Evolutionary conservation across 2,113 vertebrate genomes (phyloP), one percentile per base, ranked within the genome.

Genomic region (Thamnaconus septentrionalis): DNA sequence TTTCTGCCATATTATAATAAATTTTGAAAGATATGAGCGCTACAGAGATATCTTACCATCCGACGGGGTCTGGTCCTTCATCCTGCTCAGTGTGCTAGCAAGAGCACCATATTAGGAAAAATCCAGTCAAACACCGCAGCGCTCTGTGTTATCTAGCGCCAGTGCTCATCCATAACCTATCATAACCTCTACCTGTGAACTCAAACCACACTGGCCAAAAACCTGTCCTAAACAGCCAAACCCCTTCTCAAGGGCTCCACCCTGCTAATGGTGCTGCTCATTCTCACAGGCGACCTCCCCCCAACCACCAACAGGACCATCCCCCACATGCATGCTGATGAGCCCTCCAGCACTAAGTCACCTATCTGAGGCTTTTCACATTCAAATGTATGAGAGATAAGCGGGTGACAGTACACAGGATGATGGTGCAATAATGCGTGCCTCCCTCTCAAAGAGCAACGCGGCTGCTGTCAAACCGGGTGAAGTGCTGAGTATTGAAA

Each of bases 291-390:
- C 70, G 39, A 64, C 50, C 9, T 10, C 39, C 43, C 43, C 44
- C 55, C 59, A 52, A 55, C 48, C 39, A 49, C 59, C 41, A 12
- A 56, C 45, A 1, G 9, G 48, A 4, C 72, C 74, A 60, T 73
- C 80, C 84, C 76, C 66, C 41, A 66, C 73, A 78, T 71, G 76
- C 85, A 84, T 87, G 90, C 88, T 90, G 91, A 92, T 87, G 83
- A 87, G 71, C 72, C 5, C 55, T 65, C 66, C 12, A 31, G 18
- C 61, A 79, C 82, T 75, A 88, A 90, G 83, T 85, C 85, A 91
- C 84, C 85, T 85, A 88, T 90, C 89, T 92, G 87, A 72, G 84
- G 91, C 88, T 90, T 93, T 92, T 90, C 86, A 85, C 80, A 91
- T 90, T 92, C 66, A 90, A 90, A 90, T 50, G 71, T 65, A 83